These are phyloP conservation scores for Chelonus formosanus DNA, from an alignment of 2,888 invertebrate genomes.

Conservation along the genomic window DNA sequence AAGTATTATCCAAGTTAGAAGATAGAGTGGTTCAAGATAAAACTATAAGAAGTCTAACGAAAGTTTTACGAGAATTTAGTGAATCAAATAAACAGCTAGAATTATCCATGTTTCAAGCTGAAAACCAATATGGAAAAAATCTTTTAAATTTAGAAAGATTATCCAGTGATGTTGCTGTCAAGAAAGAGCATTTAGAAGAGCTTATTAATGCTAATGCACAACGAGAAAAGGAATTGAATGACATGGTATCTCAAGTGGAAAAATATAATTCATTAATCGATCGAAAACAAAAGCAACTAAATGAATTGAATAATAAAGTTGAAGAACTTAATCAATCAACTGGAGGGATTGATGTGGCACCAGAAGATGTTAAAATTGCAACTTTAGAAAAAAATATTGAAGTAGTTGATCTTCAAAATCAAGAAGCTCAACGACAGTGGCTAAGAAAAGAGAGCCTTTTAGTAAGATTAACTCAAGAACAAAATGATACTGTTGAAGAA, in stretches of 20 bases:
- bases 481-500: constrained; percentile 74
- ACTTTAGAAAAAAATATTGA: constrained; percentile 74
- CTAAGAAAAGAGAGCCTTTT: constrained; percentile 79
- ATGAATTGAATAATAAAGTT: constrained; percentile 67
- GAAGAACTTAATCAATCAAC: constrained; percentile 55
- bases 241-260: constrained; percentile 65
- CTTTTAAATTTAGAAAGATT: constrained; percentile 71
- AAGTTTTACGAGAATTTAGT: constrained; percentile 65
- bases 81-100: constrained; percentile 68
- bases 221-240: constrained; percentile 65
- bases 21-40: constrained; percentile 77
- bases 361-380: constrained; percentile 72
- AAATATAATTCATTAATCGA: constrained; percentile 64
- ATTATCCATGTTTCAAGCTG: constrained; percentile 67
- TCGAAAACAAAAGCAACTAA: constrained; percentile 67
- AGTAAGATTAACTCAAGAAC: constrained; percentile 74
- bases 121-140: constrained; percentile 70
- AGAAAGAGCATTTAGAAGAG: constrained; percentile 59
- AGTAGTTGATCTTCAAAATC: constrained; percentile 71
- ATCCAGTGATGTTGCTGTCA: constrained; percentile 47
- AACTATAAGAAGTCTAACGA: constrained; percentile 68
- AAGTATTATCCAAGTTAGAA: constrained; percentile 72
- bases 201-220: constrained; percentile 57
- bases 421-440: constrained; percentile 78
- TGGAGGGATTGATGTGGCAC: constrained; percentile 63